Conservation (phyloP, 2,888 invertebrate species). For the Hyalella azteca region DNA sequence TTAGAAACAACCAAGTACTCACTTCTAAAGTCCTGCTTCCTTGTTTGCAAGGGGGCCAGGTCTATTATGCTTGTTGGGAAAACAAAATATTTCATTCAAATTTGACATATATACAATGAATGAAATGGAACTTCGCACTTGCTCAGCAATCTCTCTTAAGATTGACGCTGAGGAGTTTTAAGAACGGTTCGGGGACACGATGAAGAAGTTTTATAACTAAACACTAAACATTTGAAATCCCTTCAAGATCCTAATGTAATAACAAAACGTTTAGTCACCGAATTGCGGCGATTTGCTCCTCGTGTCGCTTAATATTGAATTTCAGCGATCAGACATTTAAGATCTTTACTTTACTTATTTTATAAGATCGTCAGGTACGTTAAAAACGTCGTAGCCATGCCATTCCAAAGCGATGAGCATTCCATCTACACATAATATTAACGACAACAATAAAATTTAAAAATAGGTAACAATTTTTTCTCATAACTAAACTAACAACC, state of each 20-base stretch:
- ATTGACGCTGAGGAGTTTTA: background rate
- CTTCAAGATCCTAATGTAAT: background rate
- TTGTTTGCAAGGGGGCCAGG: background rate
- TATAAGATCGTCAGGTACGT: background rate
- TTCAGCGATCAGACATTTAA: background rate
- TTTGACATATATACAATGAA: background rate
- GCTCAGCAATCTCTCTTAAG: background rate
- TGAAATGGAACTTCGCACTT: background rate
- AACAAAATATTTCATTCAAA: background rate
- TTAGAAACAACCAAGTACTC: background rate
- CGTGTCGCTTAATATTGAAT: background rate
- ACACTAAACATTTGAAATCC: background rate
- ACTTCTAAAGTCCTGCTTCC: background rate
- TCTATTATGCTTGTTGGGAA: background rate
- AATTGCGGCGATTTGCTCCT: background rate
- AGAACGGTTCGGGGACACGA: background rate
- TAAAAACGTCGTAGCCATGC: background rate
- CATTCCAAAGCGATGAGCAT: background rate
- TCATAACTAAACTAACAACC: background rate
- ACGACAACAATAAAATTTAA: background rate
- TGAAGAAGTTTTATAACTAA: background rate
- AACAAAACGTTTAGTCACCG: background rate
- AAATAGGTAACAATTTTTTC: background rate
- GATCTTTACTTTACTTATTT: too few relatives aligned
- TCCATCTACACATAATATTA: too few relatives aligned